Conservation (phyloP, 1,140 invertebrate genomes). For the Sipha flava region DNA sequence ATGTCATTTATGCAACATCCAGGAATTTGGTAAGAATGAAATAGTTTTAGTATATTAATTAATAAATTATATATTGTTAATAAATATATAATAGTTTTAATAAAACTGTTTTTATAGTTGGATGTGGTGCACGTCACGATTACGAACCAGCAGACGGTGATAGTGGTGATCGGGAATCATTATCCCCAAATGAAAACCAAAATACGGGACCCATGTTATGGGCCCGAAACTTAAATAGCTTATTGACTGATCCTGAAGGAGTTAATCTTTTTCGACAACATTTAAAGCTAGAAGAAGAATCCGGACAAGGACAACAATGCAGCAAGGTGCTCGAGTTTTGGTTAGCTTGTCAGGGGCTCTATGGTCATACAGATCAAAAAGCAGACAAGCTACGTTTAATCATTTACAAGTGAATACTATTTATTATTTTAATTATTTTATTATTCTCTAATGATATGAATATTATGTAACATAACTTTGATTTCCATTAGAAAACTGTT, state of each 20-base stretch:
- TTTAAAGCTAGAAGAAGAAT: conserved; percentile 58
- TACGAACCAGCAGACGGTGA: conserved; percentile 27
- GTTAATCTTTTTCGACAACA: conserved; percentile 75
- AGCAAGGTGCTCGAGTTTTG: conserved; percentile 76
- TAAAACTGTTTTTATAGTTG: not conserved
- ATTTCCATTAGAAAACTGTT: conserved; percentile 56
- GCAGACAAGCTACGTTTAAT: conserved; percentile 66
- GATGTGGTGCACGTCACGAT: conserved; percentile 1
- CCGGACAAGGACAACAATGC: conserved; percentile 46
- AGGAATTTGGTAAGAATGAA: not conserved
- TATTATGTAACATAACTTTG: not conserved
- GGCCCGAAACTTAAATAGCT: conserved; percentile 69
- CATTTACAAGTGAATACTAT: conserved; percentile 62
- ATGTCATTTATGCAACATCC: conserved; percentile 1
- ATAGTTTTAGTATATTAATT: not conserved
- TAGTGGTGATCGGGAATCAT: conserved; percentile 12
- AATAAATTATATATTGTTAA: no score
- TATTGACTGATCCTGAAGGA: conserved; percentile 77
- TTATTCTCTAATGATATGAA: not conserved
- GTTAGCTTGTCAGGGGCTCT: conserved; percentile 84
- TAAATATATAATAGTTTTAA: not conserved
- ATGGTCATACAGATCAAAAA: conserved; percentile 62
- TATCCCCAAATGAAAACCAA: conserved; percentile 11
- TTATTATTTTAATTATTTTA: not conserved
- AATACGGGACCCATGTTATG: conserved; percentile 46